Percentiles rank a stretch among this genome's conserved stretches.
phyloP scores from a whole-genome alignment of 1,140 invertebrate genomes.

The Pseudomyrmex flavicornis region DNA sequence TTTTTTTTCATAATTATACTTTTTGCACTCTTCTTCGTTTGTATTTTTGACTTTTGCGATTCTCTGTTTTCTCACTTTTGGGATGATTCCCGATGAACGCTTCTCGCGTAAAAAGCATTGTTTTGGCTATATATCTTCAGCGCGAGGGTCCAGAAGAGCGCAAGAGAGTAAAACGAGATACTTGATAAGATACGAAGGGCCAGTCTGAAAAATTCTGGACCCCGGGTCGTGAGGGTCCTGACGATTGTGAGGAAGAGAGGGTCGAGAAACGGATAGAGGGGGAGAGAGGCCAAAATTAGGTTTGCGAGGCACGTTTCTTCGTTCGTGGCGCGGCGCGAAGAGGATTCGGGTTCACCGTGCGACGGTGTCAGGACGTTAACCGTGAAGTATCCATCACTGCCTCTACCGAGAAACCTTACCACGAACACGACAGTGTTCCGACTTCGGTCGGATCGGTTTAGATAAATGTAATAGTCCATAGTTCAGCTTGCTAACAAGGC shows the following conservation, averaged over 20 bases:
- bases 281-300: slow-evolving; percentile 55
- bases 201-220: slow-evolving; percentile 45
- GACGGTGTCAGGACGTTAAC: slow-evolving; percentile 71
- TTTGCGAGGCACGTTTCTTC: slow-evolving; percentile 65
- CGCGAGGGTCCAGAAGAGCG: slow-evolving; percentile 11
- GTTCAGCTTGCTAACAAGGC: slow-evolving; percentile 80
- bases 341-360: slow-evolving; percentile 60
- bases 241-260: slow-evolving; percentile 49
- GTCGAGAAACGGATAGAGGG: neutral
- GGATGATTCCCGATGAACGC: neutral
- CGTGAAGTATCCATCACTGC: slow-evolving; percentile 75
- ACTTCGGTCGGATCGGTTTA: slow-evolving; percentile 72
- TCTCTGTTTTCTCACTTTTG: neutral
- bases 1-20: neutral
- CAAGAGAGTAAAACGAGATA: slow-evolving; percentile 30
- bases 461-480: slow-evolving; percentile 80
- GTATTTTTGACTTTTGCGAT: neutral
- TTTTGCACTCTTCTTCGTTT: neutral
- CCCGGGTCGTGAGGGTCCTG: slow-evolving; percentile 42
- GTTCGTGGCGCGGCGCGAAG: slow-evolving; percentile 46
- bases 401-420: slow-evolving; percentile 67
- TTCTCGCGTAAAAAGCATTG: slow-evolving; percentile 35
- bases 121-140: slow-evolving; percentile 28
- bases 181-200: slow-evolving; percentile 48
- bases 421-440: slow-evolving; percentile 65